Evolutionary conservation across 2,113 vertebrate species (phyloP).

Genomic region (Perognathus longimembris): DNA sequence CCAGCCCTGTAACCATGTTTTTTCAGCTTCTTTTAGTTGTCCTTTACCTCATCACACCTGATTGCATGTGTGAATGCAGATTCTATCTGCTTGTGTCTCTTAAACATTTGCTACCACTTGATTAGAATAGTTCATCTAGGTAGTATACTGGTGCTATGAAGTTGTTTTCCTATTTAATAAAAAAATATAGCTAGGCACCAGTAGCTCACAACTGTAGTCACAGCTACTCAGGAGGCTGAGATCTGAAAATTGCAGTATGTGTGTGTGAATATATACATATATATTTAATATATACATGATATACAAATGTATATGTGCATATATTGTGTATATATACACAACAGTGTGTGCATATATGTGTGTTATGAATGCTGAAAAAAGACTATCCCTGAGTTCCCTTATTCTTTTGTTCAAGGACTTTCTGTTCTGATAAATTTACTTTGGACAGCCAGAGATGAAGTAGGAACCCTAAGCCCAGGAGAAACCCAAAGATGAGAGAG

Average conservation of each 20-base stretch:
- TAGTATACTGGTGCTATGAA: neutral
- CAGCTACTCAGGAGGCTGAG: too few relatives aligned
- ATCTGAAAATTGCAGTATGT: too few relatives aligned
- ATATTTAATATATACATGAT: too few relatives aligned
- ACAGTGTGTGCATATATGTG: too few relatives aligned
- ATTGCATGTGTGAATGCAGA: neutral
- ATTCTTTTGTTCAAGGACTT: constrained; percentile 26
- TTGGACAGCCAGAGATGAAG: neutral
- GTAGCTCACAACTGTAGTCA: too few relatives aligned
- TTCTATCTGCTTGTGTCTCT: neutral
- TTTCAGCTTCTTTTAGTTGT: neutral
- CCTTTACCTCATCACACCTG: neutral
- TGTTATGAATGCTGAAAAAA: too few relatives aligned
- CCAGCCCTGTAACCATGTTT: too few relatives aligned
- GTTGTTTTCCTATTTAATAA: neutral
- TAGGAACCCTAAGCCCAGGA: neutral
- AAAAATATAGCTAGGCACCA: too few relatives aligned
- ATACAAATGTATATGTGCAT: too few relatives aligned
- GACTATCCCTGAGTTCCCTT: neutral
- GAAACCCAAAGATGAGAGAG: neutral
- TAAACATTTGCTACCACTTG: neutral
- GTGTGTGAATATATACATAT: too few relatives aligned
- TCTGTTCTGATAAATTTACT: constrained; percentile 1
- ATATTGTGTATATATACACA: too few relatives aligned
- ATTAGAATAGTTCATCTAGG: neutral